Evolutionary conservation across 2,888 invertebrate genomes (phyloP).

Genomic region (Leptura quadrifasciata): DNA sequence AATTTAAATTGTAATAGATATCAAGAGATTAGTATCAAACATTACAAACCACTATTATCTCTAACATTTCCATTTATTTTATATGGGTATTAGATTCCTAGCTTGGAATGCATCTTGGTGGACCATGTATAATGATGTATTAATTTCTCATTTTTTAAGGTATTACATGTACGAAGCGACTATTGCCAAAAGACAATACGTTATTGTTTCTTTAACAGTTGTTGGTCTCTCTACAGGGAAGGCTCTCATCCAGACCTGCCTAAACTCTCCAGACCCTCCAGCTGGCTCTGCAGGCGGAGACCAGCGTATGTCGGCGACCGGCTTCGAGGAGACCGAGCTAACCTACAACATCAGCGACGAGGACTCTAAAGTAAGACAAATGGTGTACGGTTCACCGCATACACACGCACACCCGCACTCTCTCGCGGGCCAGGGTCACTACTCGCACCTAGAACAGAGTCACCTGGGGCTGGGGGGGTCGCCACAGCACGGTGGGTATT

Average conservation of each 20-base stretch:
- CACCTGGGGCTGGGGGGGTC: slow-evolving; percentile 72
- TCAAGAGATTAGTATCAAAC: no score
- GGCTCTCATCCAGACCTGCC: slow-evolving; percentile 97
- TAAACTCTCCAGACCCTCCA: slow-evolving; percentile 96
- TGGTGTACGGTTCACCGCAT: slow-evolving; percentile 86
- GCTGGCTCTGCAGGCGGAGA: slow-evolving; percentile 81
- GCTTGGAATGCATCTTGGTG: no score
- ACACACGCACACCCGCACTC: slow-evolving; percentile 81
- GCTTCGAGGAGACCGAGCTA: slow-evolving; percentile 98
- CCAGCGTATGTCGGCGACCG: slow-evolving; percentile 98
- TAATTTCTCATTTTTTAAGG: not conserved
- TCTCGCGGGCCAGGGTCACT: slow-evolving; percentile 71
- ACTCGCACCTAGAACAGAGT: slow-evolving; percentile 71
- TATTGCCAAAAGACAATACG: not conserved
- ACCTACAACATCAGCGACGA: slow-evolving; percentile 97
- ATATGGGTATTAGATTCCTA: no score
- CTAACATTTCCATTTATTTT: no score
- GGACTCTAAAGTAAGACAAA: slow-evolving; percentile 97
- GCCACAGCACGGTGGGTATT: slow-evolving; percentile 76
- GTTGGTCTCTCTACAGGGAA: slow-evolving; percentile 81
- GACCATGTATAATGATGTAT: no score
- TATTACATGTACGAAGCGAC: not conserved
- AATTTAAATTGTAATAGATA: no score
- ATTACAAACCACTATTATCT: no score
- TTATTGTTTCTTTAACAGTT: slow-evolving; percentile 44